Base-by-base conservation (phyloP, 1,140 invertebrate species). In the Cheumatopsyche charites region DNA sequence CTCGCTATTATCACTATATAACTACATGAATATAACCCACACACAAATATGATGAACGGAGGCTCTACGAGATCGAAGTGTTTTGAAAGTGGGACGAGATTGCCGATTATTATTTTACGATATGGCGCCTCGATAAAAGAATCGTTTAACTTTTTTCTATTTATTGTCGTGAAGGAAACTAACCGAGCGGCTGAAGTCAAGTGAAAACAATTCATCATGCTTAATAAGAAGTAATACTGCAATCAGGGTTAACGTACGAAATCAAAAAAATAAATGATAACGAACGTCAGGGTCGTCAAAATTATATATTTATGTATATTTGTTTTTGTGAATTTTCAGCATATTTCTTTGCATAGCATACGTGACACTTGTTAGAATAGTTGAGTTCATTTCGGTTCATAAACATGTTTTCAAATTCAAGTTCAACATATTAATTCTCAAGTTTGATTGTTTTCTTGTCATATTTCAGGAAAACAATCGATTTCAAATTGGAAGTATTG, bases 201-300 rank as follows among this genome's bases (percentile, higher is more conserved):
- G 62, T 65, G 62, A 65, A 65, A 65, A 21, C 62, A 21, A 42
- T 65, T 65, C 62, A 65, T 65, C 19, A n/a, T n/a, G 55, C 15
- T 13, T 61, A 12, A 12, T 6, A 21, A 25, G 3, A 13, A 4
- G 55, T 23, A 13, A n/a, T n/a, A n/a, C n/a, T n/a, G n/a, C n/a
- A n/a, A n/a, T 25, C 21, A 12, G 11, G 55, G 23, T 23, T 23
- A 49, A 49, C 13, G 5, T 49, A n/a, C n/a, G n/a, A n/a, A n/a
- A n/a, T n/a, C n/a, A 4, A 49, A n/a, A 21, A 49, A 21, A 15
- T 4, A 15, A 49, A n/a, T 13, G 13, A 49, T 21, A 21, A 15
- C 47, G 47, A 49, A 49, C 19, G 47, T 49, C 47, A 21, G 13
- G 47, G 19, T 49, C 13, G 47, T 9, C 42, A n/a, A n/a, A 7